Base-by-base conservation (phyloP, 2,888 invertebrate genomes). In the Drosophila testacea region DNA sequence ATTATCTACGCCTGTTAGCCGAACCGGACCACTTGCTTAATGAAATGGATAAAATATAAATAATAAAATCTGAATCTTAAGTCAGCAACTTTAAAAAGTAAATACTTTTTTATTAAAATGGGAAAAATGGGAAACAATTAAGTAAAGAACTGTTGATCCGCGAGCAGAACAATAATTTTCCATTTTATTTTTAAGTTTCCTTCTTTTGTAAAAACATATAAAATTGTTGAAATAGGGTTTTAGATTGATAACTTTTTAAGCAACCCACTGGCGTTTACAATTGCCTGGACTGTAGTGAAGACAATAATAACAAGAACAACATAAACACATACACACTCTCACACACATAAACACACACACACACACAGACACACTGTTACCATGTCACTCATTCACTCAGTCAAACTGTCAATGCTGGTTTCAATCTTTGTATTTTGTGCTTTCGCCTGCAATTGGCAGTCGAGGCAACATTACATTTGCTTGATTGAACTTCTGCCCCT, bases 331-430 rank as follows among this genome's bases (percentile, higher is more conserved):
- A 48, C 48, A 56, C 55, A 57, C 39, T 52, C 39, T 47, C 27
- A 32, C 6, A 32, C 32, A 32, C 32, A 32, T 32, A 32, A 7
- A 57, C 51, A 64, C 47, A 44, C 13, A 56, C 44, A 46, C 48
- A 47, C 6, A 28, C 3, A 7, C 11, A 56, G n/a, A 32, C 36
- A 72, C 42, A 73, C 57, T 67, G 67, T 79, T 77, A 60, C 70
- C 72, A 68, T 77, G 81, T 81, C 82, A 86, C 70, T 82, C 82
- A 81, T 73, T 81, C 84, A 81, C 62, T 81, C 77, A 79, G 83
- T 82, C 80, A 82, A 86, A 83, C 82, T 82, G 82, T 86, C 82
- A 83, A 78, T 86, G 78, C 69, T 69, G 69, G 81, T 81, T 82
- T 83, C 78, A 78, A 83, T 82, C 83, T 82, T 82, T 86, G 87